Evolutionary conservation across 1,140 invertebrate genomes (phyloP).

Genomic region (Trachymyrmex septentrionalis): DNA sequence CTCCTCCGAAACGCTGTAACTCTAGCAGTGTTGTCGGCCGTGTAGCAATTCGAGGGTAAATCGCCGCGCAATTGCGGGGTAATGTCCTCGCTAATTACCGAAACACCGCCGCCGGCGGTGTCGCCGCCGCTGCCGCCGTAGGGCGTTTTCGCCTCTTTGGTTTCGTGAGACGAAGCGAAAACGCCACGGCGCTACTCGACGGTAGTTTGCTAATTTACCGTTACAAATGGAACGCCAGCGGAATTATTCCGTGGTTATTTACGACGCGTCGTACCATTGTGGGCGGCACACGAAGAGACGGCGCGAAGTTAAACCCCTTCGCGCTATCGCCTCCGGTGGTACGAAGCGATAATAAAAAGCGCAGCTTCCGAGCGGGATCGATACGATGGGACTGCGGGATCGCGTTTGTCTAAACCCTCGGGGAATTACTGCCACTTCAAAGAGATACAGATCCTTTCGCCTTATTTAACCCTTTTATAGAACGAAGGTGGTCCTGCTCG

Average conservation of each 20-base stretch:
- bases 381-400: slow-evolving; percentile 32
- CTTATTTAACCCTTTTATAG: slow-evolving; percentile 49
- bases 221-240: slow-evolving; percentile 55
- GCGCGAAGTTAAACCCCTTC: slow-evolving; percentile 52
- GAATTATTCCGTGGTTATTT: slow-evolving; percentile 60
- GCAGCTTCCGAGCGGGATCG: slow-evolving; percentile 50
- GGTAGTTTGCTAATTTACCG: slow-evolving; percentile 54
- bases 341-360: slow-evolving; percentile 55
- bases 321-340: slow-evolving; percentile 47
- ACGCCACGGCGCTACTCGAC: not conserved
- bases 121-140: not conserved
- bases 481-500: not conserved
- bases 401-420: slow-evolving; percentile 52
- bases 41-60: slow-evolving; percentile 44
- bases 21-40: not conserved
- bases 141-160: slow-evolving; percentile 44
- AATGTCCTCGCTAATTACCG: slow-evolving; percentile 62
- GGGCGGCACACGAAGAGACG: slow-evolving; percentile 12
- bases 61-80: slow-evolving; percentile 44
- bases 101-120: slow-evolving; percentile 6
- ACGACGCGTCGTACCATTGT: slow-evolving; percentile 31
- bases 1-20: slow-evolving; percentile 4
- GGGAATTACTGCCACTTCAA: slow-evolving; percentile 52
- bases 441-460: slow-evolving; percentile 32
- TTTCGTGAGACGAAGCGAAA: slow-evolving; percentile 20